Conservation (phyloP, 1,140 invertebrate species). For the Acyrthosiphon pisum region DNA sequence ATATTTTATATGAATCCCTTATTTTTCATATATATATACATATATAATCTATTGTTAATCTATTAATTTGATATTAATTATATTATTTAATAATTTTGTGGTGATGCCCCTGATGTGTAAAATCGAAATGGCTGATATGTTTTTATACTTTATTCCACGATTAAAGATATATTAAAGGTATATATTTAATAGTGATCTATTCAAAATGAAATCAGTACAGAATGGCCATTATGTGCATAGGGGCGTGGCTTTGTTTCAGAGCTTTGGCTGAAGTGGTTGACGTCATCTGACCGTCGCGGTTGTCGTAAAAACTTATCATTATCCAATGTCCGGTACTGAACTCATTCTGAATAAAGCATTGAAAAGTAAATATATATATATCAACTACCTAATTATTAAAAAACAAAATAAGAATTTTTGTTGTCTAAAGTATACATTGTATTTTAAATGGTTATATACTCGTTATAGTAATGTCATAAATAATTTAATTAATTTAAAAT, state of each 20-base stretch:
- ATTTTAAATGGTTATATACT: too few relatives aligned
- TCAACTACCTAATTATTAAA: background rate
- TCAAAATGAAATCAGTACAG: background rate
- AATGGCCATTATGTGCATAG: background rate
- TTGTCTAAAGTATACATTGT: background rate
- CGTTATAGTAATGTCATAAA: background rate
- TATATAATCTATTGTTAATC: background rate
- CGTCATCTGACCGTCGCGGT: background rate
- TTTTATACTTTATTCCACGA: background rate
- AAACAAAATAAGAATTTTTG: background rate
- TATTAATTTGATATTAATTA: background rate
- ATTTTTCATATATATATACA: background rate
- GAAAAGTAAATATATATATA: background rate
- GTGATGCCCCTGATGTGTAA: background rate
- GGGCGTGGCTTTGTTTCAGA: background rate
- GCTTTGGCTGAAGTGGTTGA: background rate
- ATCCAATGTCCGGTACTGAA: background rate
- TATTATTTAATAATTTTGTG: background rate
- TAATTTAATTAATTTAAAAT: background rate
- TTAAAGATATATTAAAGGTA: too few relatives aligned
- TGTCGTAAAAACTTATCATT: background rate
- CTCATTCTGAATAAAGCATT: background rate
- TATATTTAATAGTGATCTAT: background rate
- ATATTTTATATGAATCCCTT: background rate
- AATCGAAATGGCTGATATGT: background rate